Evolutionary conservation across 2,113 vertebrate species (phyloP).

Genomic region (Callipepla californica): DNA sequence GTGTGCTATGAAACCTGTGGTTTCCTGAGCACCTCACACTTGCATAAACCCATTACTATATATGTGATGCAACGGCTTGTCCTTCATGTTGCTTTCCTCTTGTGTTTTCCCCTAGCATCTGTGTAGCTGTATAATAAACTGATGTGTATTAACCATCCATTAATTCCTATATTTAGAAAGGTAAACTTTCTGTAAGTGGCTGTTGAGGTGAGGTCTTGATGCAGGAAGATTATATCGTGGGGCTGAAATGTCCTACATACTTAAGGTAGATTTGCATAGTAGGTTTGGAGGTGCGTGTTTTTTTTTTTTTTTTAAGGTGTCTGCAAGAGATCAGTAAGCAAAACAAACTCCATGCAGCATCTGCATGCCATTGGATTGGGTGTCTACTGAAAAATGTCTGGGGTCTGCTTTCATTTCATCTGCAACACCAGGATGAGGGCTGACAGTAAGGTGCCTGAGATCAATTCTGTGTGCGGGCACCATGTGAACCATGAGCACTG

Average conservation of each 20-base stretch:
- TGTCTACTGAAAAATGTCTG: neutral
- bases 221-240: neutral
- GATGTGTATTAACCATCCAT: neutral
- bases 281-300: neutral
- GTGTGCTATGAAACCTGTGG: neutral
- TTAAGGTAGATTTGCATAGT: accelerated
- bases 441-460: neutral
- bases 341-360: neutral
- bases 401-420: neutral
- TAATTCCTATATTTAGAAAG: neutral
- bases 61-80: neutral
- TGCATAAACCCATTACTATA: neutral
- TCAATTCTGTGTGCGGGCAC: neutral
- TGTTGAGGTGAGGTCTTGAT: neutral
- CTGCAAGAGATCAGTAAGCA: neutral
- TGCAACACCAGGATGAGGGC: neutral
- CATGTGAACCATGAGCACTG: accelerated
- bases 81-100: neutral
- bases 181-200: neutral
- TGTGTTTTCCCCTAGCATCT: neutral
- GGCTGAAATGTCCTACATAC: neutral
- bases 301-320: neutral
- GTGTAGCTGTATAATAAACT: neutral
- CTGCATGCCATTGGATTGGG: neutral
- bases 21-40: neutral